phyloP scores from a whole-genome alignment of 2,888 invertebrate species.

The Phortica okadai region DNA sequence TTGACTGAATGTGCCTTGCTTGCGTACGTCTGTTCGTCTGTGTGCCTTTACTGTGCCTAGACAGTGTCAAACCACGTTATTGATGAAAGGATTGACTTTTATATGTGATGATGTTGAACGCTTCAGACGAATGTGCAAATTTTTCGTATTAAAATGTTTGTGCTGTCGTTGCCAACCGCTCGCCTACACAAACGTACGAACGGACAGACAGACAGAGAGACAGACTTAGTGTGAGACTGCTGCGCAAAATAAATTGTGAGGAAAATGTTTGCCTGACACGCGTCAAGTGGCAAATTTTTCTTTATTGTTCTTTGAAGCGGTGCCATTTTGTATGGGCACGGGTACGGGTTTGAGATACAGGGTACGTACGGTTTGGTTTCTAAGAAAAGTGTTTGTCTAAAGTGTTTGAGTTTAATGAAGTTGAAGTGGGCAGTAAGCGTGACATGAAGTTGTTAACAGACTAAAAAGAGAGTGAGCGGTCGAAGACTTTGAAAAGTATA shows the following conservation, averaged over 20 bases:
- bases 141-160: slow-evolving; percentile 19
- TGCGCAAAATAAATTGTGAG: slow-evolving; percentile 18
- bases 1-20: not conserved
- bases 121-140: slow-evolving; percentile 7
- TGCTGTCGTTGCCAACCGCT: not conserved
- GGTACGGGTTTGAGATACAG: not conserved
- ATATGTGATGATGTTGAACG: not conserved
- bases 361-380: not conserved
- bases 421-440: slow-evolving; percentile 51
- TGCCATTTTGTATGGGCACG: not conserved
- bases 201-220: not conserved
- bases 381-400: slow-evolving; percentile 26
- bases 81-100: slow-evolving; percentile 30
- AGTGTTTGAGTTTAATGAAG: slow-evolving; percentile 53
- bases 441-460: not conserved
- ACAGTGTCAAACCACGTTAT: slow-evolving; percentile 26
- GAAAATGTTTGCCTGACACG: slow-evolving; percentile 29
- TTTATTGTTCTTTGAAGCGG: slow-evolving; percentile 1
- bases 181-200: not conserved
- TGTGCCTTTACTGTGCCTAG: not conserved
- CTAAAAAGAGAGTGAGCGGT: not conserved
- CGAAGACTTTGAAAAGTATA: not conserved
- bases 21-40: not conserved
- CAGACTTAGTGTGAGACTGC: not conserved
- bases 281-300: slow-evolving; percentile 24